Conservation (phyloP, 1,140 invertebrate species). For the Drosophila malerkotliana region DNA sequence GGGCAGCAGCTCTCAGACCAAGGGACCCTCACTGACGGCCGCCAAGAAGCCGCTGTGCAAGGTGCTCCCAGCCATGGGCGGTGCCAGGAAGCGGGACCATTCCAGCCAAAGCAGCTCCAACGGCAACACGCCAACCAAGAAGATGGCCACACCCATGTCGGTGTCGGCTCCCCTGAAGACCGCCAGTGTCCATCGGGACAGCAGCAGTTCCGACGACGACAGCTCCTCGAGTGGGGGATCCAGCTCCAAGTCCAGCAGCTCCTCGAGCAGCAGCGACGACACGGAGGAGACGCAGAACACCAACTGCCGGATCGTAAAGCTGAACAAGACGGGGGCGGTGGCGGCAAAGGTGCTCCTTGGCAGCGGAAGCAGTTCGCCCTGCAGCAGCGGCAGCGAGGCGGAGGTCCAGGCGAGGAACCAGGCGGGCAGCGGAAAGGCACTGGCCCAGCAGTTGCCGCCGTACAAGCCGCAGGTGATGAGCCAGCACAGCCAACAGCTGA, state of each 20-base stretch:
- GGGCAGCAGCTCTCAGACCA: conserved; percentile 59
- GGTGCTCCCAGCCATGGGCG: conserved; percentile 19
- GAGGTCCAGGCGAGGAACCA: conserved; percentile 20
- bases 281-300: conserved; percentile 49
- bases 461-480: conserved; percentile 30
- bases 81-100: conserved; percentile 46
- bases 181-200: conserved; percentile 5
- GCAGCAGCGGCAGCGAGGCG: conserved; percentile 31
- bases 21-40: conserved; percentile 73
- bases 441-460: conserved; percentile 13
- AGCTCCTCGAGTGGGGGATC: conserved; percentile 58
- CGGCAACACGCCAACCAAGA: conserved; percentile 67
- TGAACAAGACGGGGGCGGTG: conserved; percentile 44
- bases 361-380: conserved; percentile 32
- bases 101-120: conserved; percentile 68
- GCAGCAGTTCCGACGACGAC: conserved; percentile 55
- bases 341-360: conserved; percentile 12
- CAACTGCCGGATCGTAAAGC: conserved; percentile 23
- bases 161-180: conserved; percentile 7
- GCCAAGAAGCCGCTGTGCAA: conserved; percentile 73
- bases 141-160: conserved; percentile 32
- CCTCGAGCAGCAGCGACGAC: conserved; percentile 48
- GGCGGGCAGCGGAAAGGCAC: conserved; percentile 18
- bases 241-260: conserved; percentile 61
- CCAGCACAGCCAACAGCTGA: conserved; percentile 36